Base-by-base conservation (phyloP, 1,140 invertebrate genomes). In the Brachionus rubens region DNA sequence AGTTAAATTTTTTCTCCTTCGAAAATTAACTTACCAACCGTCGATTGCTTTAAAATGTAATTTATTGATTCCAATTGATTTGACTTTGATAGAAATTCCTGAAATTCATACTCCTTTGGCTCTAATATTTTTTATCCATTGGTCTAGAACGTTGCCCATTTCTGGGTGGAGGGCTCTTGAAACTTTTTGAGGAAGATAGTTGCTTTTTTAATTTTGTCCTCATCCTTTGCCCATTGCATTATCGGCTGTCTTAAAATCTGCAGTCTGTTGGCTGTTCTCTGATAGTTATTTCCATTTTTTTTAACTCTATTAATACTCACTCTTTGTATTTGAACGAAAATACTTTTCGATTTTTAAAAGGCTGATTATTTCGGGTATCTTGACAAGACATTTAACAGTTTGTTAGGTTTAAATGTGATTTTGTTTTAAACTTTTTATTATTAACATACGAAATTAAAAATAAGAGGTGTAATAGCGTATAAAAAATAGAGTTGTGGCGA, bases 251-350 rank as follows among this genome's bases (percentile, higher is more conserved):
- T 59, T 36, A 14, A 16, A 21, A 65, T 65, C 21, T 24, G 16
- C 40, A 65, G 21, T 41, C 59, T 33, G 21, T 65, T 16, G 21
- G 59, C 59, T 16, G 59, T 65, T 30, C 43, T 65, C 43, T 65
- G 59, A 41, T 30, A 36, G 41, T 65, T 65, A 43, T 65, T 65
- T 21, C 43, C 28, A 65, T 65, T 65, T 19, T 65, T 65, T 41
- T 33, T 30, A 36, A 62, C 33, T 62, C 28, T 33, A 16, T 62
- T 62, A 62, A 62, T 62, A 33, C 28, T 36, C 19, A 36, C 36
- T 62, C 12, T 33, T 62, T 62, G 36, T 36, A 62, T 16, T 56
- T 56, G 28, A 56, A 24, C n/a, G 52, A 28, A 56, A 26, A 28
- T 26, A 12, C 14, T 56, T 56, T 56, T 24, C 19, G 21, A 26